A percentile compares a stretch with the other conserved stretches of the same genome.
Conservation (phyloP, 2,888 invertebrate species). For the Selenia dentaria region DNA sequence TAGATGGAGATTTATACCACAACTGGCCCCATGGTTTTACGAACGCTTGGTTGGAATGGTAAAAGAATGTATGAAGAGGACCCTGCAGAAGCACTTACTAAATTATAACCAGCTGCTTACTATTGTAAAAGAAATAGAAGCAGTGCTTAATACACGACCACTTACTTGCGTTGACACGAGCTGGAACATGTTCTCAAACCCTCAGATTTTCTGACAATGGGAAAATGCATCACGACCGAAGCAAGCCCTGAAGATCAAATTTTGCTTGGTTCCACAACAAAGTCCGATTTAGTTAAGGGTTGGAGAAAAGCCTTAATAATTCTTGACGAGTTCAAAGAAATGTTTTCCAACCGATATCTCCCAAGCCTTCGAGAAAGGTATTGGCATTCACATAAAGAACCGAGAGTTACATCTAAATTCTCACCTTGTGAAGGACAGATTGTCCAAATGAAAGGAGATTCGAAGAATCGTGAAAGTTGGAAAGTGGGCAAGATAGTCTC, state of each 20-base stretch:
- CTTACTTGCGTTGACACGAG: neutral
- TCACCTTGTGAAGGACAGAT: neutral
- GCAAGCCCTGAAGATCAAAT: neutral
- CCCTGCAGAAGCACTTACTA: neutral
- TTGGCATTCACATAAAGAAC: neutral
- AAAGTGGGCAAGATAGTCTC: neutral
- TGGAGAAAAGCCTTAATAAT: neutral
- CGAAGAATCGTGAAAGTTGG: neutral
- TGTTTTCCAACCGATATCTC: neutral
- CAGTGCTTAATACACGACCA: neutral
- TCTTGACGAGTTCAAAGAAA: neutral
- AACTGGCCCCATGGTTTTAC: neutral
- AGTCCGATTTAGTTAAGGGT: neutral
- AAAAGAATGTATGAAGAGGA: neutral
- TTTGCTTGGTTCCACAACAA: neutral
- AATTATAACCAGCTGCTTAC: neutral
- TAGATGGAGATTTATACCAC: neutral
- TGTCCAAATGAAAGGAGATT: neutral
- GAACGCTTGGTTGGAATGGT: neutral
- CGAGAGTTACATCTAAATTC: neutral
- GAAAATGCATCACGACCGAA: neutral
- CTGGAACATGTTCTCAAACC: neutral
- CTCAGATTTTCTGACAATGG: neutral
- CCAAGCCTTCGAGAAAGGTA: neutral
- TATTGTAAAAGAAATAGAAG: neutral